A percentile compares a stretch with the other conserved stretches of the same genome.
These are phyloP conservation scores for Pluvianellus socialis DNA, from an alignment of 2,113 vertebrate genomes.

Conservation along the genomic window DNA sequence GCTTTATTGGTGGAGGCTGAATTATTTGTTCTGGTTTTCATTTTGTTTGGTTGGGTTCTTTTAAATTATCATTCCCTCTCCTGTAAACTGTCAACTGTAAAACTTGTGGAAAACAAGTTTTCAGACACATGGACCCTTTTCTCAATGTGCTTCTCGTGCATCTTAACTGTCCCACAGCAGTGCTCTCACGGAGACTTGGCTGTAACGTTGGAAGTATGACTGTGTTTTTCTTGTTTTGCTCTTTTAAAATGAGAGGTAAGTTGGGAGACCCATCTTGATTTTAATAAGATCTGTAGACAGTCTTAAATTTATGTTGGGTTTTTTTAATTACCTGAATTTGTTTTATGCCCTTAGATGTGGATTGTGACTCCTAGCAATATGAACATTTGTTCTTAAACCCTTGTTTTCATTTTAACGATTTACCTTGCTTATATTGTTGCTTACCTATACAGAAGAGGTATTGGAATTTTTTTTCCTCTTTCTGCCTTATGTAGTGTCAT, in stretches of 20 bases:
- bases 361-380: not conserved
- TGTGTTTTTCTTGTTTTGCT: not conserved
- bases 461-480: not conserved
- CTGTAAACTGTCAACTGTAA: not conserved
- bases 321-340: not conserved
- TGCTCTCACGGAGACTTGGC: not conserved
- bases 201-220: not conserved
- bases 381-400: not conserved
- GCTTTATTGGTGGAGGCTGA: not conserved
- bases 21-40: not conserved
- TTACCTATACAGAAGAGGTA: not conserved
- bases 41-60: not conserved
- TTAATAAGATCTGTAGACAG: not conserved
- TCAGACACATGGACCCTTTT: not conserved
- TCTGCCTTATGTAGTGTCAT: not conserved
- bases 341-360: not conserved
- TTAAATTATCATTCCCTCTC: not conserved
- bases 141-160: not conserved
- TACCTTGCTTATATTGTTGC: not conserved
- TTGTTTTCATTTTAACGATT: not conserved
- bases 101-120: not conserved
- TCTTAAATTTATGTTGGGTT: not conserved
- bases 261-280: not conserved
- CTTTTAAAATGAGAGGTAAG: not conserved
- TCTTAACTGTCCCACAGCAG: not conserved